A percentile compares a stretch with the other conserved stretches of the same genome.
Evolutionary conservation across 2,888 invertebrate genomes (phyloP).

Genomic region (Spisula subtruncata): DNA sequence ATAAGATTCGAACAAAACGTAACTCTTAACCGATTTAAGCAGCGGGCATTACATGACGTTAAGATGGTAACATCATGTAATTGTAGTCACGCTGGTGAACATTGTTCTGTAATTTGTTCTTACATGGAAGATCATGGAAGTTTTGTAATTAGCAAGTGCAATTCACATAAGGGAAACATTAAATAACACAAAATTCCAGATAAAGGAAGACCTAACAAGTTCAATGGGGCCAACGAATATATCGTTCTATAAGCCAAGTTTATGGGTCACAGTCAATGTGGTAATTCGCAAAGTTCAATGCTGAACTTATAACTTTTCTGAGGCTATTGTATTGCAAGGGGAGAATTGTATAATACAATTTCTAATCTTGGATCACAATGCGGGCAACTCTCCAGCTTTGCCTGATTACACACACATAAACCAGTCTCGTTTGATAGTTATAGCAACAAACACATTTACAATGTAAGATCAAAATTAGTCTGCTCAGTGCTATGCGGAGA

Average conservation of each 20-base stretch:
- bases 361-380: not conserved
- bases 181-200: too few relatives aligned
- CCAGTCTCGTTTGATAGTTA: not conserved
- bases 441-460: slow-evolving; percentile 7
- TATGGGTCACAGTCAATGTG: not conserved
- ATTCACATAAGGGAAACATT: too few relatives aligned
- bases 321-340: not conserved
- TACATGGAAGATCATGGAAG: too few relatives aligned
- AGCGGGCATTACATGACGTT: too few relatives aligned
- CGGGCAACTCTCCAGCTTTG: slow-evolving; percentile 1
- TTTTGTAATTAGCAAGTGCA: too few relatives aligned
- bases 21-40: too few relatives aligned
- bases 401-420: not conserved
- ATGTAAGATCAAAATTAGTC: slow-evolving; percentile 22
- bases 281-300: not conserved
- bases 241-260: not conserved
- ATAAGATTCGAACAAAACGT: too few relatives aligned
- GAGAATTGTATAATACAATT: not conserved
- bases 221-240: too few relatives aligned
- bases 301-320: not conserved
- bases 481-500: not conserved
- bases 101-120: too few relatives aligned
- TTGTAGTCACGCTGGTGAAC: too few relatives aligned
- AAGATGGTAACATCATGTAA: too few relatives aligned
- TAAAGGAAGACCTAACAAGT: too few relatives aligned